Conservation (phyloP, 2,113 vertebrate genomes). For the Baryphthengus martii region DNA sequence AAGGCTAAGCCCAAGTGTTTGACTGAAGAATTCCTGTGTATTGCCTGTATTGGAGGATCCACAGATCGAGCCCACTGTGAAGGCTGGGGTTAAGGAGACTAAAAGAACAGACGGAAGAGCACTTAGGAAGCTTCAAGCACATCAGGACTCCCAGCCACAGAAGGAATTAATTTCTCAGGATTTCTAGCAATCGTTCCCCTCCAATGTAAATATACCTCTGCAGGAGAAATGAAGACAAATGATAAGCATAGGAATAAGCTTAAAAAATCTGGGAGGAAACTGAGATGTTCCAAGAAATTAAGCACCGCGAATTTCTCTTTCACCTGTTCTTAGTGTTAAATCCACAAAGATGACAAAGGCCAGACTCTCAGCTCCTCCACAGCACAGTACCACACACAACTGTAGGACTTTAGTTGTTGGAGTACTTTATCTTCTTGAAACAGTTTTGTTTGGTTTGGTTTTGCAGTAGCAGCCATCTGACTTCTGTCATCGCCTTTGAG, state of each 20-base stretch:
- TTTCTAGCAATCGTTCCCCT: neutral
- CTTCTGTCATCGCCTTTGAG: neutral
- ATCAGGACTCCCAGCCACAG: neutral
- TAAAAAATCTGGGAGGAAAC: neutral
- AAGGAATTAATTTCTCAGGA: neutral
- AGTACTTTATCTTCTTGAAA: neutral
- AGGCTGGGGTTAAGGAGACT: neutral
- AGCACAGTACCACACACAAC: neutral
- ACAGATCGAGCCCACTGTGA: fast-evolving
- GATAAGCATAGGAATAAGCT: neutral
- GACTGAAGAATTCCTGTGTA: neutral
- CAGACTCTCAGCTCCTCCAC: neutral
- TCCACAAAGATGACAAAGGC: neutral
- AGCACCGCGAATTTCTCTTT: neutral
- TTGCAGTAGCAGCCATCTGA: neutral
- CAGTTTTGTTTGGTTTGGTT: neutral
- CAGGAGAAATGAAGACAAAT: neutral
- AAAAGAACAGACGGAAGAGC: neutral
- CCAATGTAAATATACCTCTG: neutral
- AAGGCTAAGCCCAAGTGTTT: neutral
- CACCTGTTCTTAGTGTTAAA: neutral
- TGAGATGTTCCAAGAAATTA: neutral
- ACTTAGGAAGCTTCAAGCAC: neutral
- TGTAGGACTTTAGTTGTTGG: neutral
- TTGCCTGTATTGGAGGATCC: neutral